These are phyloP conservation scores for Limnephilus rhombicus DNA, from an alignment of 2,888 invertebrate genomes.

Conservation along the genomic window DNA sequence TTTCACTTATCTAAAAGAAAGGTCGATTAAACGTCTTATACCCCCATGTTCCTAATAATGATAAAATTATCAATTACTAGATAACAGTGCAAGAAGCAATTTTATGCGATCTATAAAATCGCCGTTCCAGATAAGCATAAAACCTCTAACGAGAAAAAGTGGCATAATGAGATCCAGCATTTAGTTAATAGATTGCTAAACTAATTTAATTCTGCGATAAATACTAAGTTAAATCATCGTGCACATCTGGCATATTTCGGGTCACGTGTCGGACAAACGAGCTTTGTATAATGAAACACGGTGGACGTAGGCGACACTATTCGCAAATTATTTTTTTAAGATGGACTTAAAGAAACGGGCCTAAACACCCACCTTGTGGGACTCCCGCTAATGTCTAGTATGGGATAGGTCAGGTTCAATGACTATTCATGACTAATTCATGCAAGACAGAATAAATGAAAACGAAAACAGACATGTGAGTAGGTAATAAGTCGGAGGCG, in stretches of 20 bases:
- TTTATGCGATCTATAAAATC: too few species aligned
- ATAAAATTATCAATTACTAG: too few species aligned
- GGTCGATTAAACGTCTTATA: too few species aligned
- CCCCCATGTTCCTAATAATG: too few species aligned
- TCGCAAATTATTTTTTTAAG: not conserved
- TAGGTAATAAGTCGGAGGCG: too few species aligned
- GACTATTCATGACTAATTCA: conserved; percentile 10
- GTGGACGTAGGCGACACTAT: not conserved
- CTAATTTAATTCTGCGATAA: not conserved
- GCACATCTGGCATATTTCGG: not conserved
- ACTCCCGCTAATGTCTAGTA: not conserved
- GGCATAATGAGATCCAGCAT: too few species aligned
- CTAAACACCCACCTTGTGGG: not conserved
- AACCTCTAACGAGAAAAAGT: too few species aligned
- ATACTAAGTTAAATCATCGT: not conserved
- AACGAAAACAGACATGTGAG: not conserved
- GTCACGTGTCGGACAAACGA: conserved; percentile 13
- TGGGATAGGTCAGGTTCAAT: conserved; percentile 14
- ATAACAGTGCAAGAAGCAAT: too few species aligned
- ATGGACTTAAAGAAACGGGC: not conserved
- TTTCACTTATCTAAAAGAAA: not conserved
- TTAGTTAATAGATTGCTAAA: too few species aligned
- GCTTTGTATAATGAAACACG: not conserved
- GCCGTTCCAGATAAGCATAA: too few species aligned
- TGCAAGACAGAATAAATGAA: not conserved